Evolutionary conservation across 2,888 invertebrate genomes (phyloP), one percentile per base, ranked within the genome.

Genomic region (Xanthorhoe designata): DNA sequence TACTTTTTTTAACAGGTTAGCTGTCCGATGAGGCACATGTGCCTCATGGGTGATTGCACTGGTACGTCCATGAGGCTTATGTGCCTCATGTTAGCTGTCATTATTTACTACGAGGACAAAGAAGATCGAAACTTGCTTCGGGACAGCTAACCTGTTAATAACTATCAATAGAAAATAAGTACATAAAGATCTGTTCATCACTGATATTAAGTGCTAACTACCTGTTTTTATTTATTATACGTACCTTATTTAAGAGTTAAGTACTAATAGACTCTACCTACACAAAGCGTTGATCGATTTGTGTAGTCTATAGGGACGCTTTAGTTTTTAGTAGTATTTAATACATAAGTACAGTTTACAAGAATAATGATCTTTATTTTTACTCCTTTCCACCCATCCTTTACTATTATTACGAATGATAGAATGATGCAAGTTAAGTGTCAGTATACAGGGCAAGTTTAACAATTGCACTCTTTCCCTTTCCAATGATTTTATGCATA

Each of bases 161-260:
- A 24, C 24, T 24, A 24, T 24, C 32, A 32, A 32, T 32, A 32
- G 32, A 7, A 32, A 32, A 32, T 53, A 52, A 17, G 64, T 72
- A 71, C 75, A 78, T 72, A 68, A 79, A 80, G 82, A 87, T 87
- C 84, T 88, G 85, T 86, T 82, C 84, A 81, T 87, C 86, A 88
- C 88, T 90, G 89, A 89, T 90, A 89, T 81, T 84, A 87, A 87
- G 86, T 79, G 78, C 76, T 78, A 80, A 83, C 76, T 65, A 75
- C 70, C 72, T 82, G 81, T 79, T 76, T 77, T 86, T 83, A 88
- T 86, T 88, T 88, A 89, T 88, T 84, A 73, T 84, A 82, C 72
- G 77, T 69, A 75, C 32, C 2, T 13, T 29, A 53, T 53, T 61
- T 17, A 47, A 6, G 17, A 42, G 42, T 10, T 59, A 51, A 0